Percentiles rank a stretch among this genome's conserved stretches.
These are phyloP conservation scores for Actinernus sp. DNA, from an alignment of 92 coral and sea anemone species.

Conservation along the genomic window DNA sequence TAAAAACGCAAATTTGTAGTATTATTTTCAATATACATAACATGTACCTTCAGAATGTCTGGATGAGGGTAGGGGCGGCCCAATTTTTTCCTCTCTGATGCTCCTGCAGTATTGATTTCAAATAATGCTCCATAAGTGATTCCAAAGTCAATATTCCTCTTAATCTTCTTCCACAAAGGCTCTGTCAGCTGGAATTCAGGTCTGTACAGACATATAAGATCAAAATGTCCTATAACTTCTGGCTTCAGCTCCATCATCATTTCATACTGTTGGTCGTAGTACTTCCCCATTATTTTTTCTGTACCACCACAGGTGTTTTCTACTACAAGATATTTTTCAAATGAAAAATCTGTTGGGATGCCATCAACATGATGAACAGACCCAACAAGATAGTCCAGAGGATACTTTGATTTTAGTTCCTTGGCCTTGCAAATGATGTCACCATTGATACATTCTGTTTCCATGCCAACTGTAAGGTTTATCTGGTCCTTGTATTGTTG, in stretches of 20 bases:
- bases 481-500: slow-evolving; percentile 63
- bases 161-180: slow-evolving; percentile 49
- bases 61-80: slow-evolving; percentile 65
- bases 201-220: slow-evolving; percentile 61
- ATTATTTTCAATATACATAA: not conserved
- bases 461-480: slow-evolving; percentile 69
- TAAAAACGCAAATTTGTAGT: not conserved
- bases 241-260: slow-evolving; percentile 57
- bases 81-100: slow-evolving; percentile 39
- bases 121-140: slow-evolving; percentile 76
- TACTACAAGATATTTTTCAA: slow-evolving; percentile 38
- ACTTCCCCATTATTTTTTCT: slow-evolving; percentile 49
- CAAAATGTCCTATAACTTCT: slow-evolving; percentile 76
- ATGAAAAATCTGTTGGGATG: slow-evolving; percentile 53
- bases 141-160: slow-evolving; percentile 60
- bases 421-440: slow-evolving; percentile 30
- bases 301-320: slow-evolving; percentile 63
- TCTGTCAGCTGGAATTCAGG: slow-evolving; percentile 55
- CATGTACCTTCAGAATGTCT: slow-evolving; percentile 56
- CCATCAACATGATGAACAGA: slow-evolving; percentile 80
- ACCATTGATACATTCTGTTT: slow-evolving; percentile 68
- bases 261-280: slow-evolving; percentile 67
- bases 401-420: slow-evolving; percentile 19
- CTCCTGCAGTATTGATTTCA: slow-evolving; percentile 72
- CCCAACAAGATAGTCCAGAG: slow-evolving; percentile 71